Base-by-base conservation (phyloP, 2,888 invertebrate species). In the Sisyra terminalis region DNA sequence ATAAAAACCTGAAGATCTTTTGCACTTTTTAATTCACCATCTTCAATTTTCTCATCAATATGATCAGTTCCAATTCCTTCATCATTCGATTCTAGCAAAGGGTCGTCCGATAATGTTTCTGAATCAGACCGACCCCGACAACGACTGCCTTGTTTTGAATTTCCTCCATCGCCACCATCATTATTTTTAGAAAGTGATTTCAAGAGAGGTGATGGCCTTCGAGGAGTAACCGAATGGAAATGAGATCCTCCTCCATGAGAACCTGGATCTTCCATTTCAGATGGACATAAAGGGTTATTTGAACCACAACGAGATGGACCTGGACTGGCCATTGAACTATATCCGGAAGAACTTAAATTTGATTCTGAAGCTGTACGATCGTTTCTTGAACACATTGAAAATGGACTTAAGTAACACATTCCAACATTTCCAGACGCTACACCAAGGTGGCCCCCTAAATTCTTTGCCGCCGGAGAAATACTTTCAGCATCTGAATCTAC, bases 321-420 rank as follows among this genome's bases (percentile, higher is more conserved):
- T 1, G 85, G 85, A 59, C 82, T 83, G 1, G 85, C 83, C 79
- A 85, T 84, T 2, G 84, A 85, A 48, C 83, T 83, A 57, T 86
- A 86, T 7, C 86, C 86, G 1, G 84, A 85, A 7, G 85, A 84
- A 48, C 84, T 84, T 32, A 86, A 65, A 58, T 86, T 86, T 2
- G 84, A 84, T 62, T 86, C 84, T 1, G 85, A 85, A 10, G 82
- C 80, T 2, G 79, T 81, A 50, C 84, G 70, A 53, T 82, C 81
- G 10, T 75, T 75, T 48, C 79, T 64, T 1, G 71, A 70, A 36
- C 76, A 74, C 70, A 81, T 78, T 1, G 80, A 75, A 57, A 84
- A 84, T 1, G 85, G 85, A 57, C 81, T 82, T 11, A 85, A 60
- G 55, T 83, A 84, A 51, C 78, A 76, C 78, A 83, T 80, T 34